Conservation (phyloP, 2,113 vertebrate species). For the Leptodactylus fuscus region DNA sequence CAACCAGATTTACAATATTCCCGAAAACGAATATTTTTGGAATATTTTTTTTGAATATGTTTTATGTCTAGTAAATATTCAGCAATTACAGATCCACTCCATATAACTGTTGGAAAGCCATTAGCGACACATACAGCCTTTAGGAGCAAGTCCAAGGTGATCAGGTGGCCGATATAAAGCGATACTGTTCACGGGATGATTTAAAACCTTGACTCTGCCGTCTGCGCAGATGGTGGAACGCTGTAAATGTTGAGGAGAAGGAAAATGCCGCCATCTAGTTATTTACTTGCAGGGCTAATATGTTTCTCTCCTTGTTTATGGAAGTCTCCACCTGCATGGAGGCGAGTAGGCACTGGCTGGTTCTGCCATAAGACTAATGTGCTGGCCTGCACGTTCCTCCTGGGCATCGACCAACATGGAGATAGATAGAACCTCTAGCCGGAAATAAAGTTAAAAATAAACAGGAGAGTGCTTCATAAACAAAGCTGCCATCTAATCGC, state of each 20-base stretch:
- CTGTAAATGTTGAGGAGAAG: not conserved
- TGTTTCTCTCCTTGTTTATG: not conserved
- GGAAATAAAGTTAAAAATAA: conserved; percentile 11
- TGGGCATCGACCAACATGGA: not conserved
- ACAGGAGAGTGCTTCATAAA: not conserved
- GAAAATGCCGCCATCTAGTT: conserved; percentile 18
- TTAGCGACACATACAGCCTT: not conserved
- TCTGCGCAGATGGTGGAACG: conserved; percentile 31
- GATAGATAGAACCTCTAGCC: not conserved
- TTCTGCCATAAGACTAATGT: not conserved
- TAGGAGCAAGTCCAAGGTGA: conserved; percentile 16
- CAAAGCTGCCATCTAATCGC: not conserved
- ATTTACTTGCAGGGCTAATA: not conserved
- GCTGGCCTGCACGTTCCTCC: not conserved
- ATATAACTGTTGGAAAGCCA: not conserved
- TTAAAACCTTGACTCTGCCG: conserved; percentile 6
- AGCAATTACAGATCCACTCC: not conserved
- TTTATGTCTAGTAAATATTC: not conserved
- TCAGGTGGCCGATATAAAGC: conserved; percentile 26
- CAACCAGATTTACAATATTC: too few species aligned
- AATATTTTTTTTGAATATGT: not conserved
- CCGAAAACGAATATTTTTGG: not conserved
- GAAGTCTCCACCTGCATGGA: not conserved
- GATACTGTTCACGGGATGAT: conserved; percentile 19
- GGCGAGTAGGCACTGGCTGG: not conserved